These are phyloP conservation scores for Ericerus pela DNA, from an alignment of 1,140 invertebrate species.

Conservation along the genomic window DNA sequence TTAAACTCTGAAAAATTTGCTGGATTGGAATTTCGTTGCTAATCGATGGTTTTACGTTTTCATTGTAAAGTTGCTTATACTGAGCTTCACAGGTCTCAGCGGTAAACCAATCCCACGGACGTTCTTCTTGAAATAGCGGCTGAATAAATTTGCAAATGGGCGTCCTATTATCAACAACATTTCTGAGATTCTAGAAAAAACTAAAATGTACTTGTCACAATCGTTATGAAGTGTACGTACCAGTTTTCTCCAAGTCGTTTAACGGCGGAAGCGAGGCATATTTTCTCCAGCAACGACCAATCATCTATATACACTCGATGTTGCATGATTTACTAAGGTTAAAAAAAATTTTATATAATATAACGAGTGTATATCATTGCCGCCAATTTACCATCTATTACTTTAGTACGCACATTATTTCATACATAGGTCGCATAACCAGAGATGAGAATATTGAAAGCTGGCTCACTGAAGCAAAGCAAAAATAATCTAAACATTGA, in stretches of 20 bases:
- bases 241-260: conserved; percentile 81
- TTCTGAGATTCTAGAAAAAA: no score
- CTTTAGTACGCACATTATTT: no score
- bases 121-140: conserved; percentile 53
- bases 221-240: conserved; percentile 31
- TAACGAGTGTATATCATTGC: no score
- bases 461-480: no score
- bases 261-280: conserved; percentile 75
- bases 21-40: conserved; percentile 44
- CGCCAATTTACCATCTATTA: no score
- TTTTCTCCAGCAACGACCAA: conserved; percentile 69
- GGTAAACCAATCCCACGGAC: conserved; percentile 78
- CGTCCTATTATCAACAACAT: conserved; percentile 51
- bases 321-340: conserved; percentile 33
- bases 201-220: no score
- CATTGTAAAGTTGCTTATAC: conserved; percentile 67
- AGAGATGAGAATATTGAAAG: no score
- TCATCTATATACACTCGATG: conserved; percentile 58
- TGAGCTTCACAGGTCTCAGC: conserved; percentile 83
- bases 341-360: no score
- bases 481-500: no score
- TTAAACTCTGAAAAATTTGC: conserved; percentile 39
- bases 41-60: conserved; percentile 66
- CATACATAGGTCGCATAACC: no score
- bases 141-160: conserved; percentile 64